Evolutionary conservation across 2,113 vertebrate genomes (phyloP), one percentile per base, ranked within the genome.

Genomic region (Galbula dea): DNA sequence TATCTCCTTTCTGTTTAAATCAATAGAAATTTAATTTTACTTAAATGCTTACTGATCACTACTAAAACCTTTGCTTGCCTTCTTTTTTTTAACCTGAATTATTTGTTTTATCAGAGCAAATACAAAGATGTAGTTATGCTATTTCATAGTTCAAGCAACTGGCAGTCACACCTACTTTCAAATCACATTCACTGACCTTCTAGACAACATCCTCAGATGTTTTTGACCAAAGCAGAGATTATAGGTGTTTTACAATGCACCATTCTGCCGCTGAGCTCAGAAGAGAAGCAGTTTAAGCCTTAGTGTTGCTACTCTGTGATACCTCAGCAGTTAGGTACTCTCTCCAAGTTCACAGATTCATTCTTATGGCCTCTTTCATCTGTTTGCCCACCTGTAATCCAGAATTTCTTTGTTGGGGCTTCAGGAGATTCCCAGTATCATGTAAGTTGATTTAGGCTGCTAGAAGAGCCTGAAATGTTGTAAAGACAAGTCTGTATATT

Each of bases 1-100:
- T 87, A 63, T 69, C 34, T 91, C 54, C 32, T 88, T 85, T 94
- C 81, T 89, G 63, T 69, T 95, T 92, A 92, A 94, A 94, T 92
- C 90, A 95, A 96, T 55, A 96, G 71, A 92, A 90, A 91, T 94
- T 87, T 89, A 92, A 95, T 96, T 94, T 93, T 76, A 84, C 66
- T 84, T 87, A 89, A 93, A 75, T 79, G 77, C 81, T 92, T 51
- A 59, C 81, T 69, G 91, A 90, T 90, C 66, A 79, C 54, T 26
- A 63, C 45, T 36, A 90, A 95, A 92, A 76, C 62, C 45, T 90
- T 76, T 48, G 43, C 41, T 80, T 79, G 22, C 5, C 48, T 48
- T 21, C 41, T 49, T 61, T 71, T 63, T 83, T 67, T 54, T 24
- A 58, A n/a, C 30, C 49, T 21, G 63, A 83, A 69, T 80, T 91